Evolutionary conservation across 1,140 invertebrate genomes (phyloP), one percentile per base, ranked within the genome.

Genomic region (Lysiphlebus fabarum): DNA sequence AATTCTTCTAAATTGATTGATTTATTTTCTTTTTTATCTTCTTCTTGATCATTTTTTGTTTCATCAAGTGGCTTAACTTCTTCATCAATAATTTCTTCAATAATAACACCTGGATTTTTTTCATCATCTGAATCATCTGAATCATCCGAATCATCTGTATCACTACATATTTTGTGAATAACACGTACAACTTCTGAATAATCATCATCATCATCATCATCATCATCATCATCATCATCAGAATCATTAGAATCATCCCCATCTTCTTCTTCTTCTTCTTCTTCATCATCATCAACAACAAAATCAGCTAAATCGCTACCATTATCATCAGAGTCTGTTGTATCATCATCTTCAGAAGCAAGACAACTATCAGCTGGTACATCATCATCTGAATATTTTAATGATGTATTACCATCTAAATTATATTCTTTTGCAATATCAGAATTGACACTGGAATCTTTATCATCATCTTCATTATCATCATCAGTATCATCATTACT

Each of bases 351-450:
- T 67, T 77, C 74, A n/a, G 74, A 75, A 14, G 50, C 67, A 61
- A 65, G 65, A 43, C 74, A 76, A 6, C 69, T 69, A 56, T 76
- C 71, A 11, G 56, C 71, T 34, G 58, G 49, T 5, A 73, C 61
- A 55, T 76, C 61, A 49, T 77, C 71, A 56, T 77, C 73, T 1
- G 67, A 64, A 59, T 74, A 70, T 11, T 68, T 58, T 0, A 9
- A 0, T 10, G 9, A 26, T 33, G 36, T 49, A 7, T 64, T 49
- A 7, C 74, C 75, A 54, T 61, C 14, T 6, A 77, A 53, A 65
- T 77, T 77, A 8, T 72, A 71, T 49, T 75, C 75, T 6, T 14
- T 69, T 0, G 53, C 58, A 9, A 75, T 58, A 64, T 77, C 75
- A 1, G 67, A 67, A 42, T 64, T 33, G 4, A 44, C 34, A 10